Conservation (phyloP, 1,140 invertebrate species). For the Eumeta japonica region DNA sequence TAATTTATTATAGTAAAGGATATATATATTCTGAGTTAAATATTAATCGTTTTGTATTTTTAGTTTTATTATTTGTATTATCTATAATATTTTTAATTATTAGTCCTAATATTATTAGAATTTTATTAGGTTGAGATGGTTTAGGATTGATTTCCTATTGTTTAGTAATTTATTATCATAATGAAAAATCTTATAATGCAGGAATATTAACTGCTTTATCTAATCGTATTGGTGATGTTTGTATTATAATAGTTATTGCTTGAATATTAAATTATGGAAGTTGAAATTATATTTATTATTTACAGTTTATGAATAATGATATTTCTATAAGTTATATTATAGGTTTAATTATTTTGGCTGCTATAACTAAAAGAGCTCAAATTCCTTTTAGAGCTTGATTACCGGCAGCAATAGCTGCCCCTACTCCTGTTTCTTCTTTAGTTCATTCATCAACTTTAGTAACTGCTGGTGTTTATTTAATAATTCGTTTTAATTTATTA, state of each 20-base stretch:
- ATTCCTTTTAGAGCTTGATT: conserved; percentile 70
- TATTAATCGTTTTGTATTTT: conserved; percentile 60
- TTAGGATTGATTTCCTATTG: conserved; percentile 66
- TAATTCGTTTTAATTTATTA: conserved; percentile 63
- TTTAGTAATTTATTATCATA: conserved; percentile 68
- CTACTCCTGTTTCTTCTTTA: conserved; percentile 69
- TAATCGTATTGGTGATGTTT: conserved; percentile 64
- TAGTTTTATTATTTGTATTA: conserved; percentile 65
- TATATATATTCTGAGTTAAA: conserved; percentile 59
- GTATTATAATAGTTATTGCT: conserved; percentile 58
- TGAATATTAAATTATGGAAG: conserved; percentile 58
- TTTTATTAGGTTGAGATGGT: conserved; percentile 70
- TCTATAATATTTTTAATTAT: conserved; percentile 71
- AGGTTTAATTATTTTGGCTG: conserved; percentile 55
- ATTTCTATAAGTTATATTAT: conserved; percentile 46
- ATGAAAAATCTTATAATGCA: conserved; percentile 60
- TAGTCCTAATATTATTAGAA: conserved; percentile 65
- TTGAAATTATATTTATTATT: conserved; percentile 56
- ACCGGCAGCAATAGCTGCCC: conserved; percentile 68
- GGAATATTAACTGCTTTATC: conserved; percentile 63
- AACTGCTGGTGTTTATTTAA: conserved; percentile 69
- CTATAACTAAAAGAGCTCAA: conserved; percentile 73
- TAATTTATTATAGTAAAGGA: conserved; percentile 60
- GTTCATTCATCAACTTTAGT: conserved; percentile 76
- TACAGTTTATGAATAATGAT: conserved; percentile 47